Evolutionary conservation across 2,797 vertebrate genomes (phyloP).

Genomic region (Salarias fasciatus): DNA sequence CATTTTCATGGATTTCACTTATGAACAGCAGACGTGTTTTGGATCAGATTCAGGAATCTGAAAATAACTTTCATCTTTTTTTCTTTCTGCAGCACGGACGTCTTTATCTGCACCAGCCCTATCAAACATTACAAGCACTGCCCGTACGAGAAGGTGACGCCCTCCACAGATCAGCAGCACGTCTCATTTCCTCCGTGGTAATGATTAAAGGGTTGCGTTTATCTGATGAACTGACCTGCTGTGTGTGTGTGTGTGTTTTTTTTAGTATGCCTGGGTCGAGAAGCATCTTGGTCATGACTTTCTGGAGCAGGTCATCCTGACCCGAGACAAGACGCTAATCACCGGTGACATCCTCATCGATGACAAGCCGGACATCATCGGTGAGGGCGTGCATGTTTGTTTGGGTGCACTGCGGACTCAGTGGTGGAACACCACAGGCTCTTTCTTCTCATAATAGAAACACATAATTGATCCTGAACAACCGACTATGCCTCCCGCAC

Average conservation of each 20-base stretch:
- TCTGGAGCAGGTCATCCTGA: conserved; percentile 92
- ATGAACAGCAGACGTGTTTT: no score
- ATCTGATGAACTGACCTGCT: no score
- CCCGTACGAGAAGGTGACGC: conserved; percentile 92
- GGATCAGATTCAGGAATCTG: conserved; percentile 4
- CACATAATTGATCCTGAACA: no score
- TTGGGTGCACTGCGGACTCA: no score
- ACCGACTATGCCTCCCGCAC: no score
- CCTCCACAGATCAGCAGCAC: not conserved
- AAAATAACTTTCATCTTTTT: conserved; percentile 23
- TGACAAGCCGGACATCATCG: conserved; percentile 91
- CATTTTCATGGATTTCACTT: no score
- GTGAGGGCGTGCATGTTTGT: conserved; percentile 71
- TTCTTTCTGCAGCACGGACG: conserved; percentile 87
- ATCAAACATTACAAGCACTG: conserved; percentile 92
- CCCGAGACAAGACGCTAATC: conserved; percentile 94
- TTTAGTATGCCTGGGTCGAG: conserved; percentile 96
- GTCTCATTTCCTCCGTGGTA: not conserved
- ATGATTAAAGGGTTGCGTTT: not conserved
- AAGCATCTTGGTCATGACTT: conserved; percentile 91
- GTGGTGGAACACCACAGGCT: no score
- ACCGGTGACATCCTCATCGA: conserved; percentile 93
- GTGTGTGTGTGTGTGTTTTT: no score
- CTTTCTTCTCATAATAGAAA: no score
- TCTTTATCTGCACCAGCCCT: conserved; percentile 97